Evolutionary conservation across 1,140 invertebrate species (phyloP), one percentile per base, ranked within the genome.

Genomic region (Episyrphus balteatus): DNA sequence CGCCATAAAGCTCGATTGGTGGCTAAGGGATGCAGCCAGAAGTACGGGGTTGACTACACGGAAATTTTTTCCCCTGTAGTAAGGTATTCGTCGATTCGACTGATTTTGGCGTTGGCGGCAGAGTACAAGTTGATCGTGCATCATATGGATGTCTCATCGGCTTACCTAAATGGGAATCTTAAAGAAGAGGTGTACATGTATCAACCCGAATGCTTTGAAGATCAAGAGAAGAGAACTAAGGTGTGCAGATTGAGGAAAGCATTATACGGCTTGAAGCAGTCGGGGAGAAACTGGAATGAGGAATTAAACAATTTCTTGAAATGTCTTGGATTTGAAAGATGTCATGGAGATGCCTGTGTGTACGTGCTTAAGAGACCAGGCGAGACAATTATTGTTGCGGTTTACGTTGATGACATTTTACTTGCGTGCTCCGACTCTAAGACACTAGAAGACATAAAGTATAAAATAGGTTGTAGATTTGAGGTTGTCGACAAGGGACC

Each of bases 91-190:
- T 46, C 52, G 58, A 37, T 72, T 58, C 57, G 64, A 57, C 40
- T 62, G 18, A 51, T 71, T 7, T 42, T 70, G 11, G 53, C 57
- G 32, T 6, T 59, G 31, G 54, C 57, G n/a, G 56, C 34, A 2
- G 41, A 55, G 53, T 47, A 51, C 42, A 55, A 55, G 51, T 46
- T 62, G 38, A 31, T 56, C 45, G 44, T 62, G 38, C 43, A 55
- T 31, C 61, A 70, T 13, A 55, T 68, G 47, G 70, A 73, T 53
- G 58, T 62, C 2, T 59, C 56, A 42, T 65, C 65, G 9, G 72
- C 72, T 1, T 74, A 68, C 51, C 50, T 74, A 13, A 57, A 74
- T 55, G 69, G 70, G 26, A 48, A 59, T 21, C 55, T 70, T 32
- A 51, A 70, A 14, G 70, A 75, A 53, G 54, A 55, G 9, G 30